These are phyloP conservation scores for Ahaetulla prasina DNA, from an alignment of 2,113 vertebrate species.

Conservation along the genomic window DNA sequence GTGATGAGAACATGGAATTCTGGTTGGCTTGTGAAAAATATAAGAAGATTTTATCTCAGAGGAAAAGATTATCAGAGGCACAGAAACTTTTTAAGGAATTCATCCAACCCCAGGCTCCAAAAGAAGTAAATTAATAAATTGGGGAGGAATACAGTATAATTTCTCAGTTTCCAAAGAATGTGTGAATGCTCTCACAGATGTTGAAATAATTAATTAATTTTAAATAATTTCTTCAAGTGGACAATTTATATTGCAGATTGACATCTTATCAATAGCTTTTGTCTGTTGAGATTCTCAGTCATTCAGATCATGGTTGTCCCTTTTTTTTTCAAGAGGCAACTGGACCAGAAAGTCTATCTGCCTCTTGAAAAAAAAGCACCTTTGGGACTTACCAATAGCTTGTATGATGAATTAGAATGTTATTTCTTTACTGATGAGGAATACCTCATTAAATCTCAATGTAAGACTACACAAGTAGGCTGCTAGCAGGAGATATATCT, in stretches of 20 bases:
- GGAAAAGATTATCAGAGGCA: slow-evolving; percentile 54
- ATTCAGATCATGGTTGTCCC: too few relatives aligned
- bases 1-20: slow-evolving; percentile 67
- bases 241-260: not conserved
- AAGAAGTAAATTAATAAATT: slow-evolving; percentile 48
- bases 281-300: too few relatives aligned
- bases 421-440: not conserved
- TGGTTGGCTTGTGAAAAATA: slow-evolving; percentile 67
- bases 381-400: not conserved
- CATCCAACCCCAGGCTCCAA: slow-evolving; percentile 62
- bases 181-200: not conserved
- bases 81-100: slow-evolving; percentile 64
- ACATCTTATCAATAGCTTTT: too few relatives aligned
- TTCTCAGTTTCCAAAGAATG: not conserved
- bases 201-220: not conserved
- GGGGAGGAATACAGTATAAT: not conserved
- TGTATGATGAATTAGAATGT: not conserved
- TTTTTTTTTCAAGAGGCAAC: too few relatives aligned
- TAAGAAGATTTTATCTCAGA: slow-evolving; percentile 58
- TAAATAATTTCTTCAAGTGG: not conserved
- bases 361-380: too few relatives aligned
- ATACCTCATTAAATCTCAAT: not conserved
- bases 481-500: not conserved
- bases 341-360: too few relatives aligned
- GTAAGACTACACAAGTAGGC: not conserved